Evolutionary conservation across 2,888 invertebrate genomes (phyloP), one percentile per base, ranked within the genome.

Genomic region (Lasioglossum villosulum): DNA sequence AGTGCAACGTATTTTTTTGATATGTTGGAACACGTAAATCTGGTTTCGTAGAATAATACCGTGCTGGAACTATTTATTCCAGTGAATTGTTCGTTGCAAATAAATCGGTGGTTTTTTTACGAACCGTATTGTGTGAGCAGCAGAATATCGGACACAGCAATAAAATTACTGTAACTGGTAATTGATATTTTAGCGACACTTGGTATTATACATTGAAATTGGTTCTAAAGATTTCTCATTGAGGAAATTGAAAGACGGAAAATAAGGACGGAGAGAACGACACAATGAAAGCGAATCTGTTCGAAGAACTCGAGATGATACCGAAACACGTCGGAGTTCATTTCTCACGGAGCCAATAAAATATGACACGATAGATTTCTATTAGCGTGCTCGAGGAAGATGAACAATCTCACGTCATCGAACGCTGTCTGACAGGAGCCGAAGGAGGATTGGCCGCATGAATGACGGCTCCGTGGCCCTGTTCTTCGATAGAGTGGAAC

Each of bases 301-400:
- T 37, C 30, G 4, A 39, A 37, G 34, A 78, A 73, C 42, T 82
- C 16, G n/a, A 2, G 19, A 6, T 1, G 30, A 42, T 39, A 63
- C 37, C 48, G 23, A 52, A 30, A 42, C 10, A 27, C 1, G 48
- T 4, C 23, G 4, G 27, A 30, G 39, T 66, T 14, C 68, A 56
- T 71, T 80, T 71, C 39, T 74, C 79, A 63, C 30, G 10, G 16
- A 6, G 4, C 27, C 12, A 48, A 75, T 37, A 42, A 39, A 48
- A 80, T 68, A 48, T 63, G 73, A 42, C 30, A 23, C 42, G 14
- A 34, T 63, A 75, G 70, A 73, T 80, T 88, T 82, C 75, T 59
- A 66, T 75, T 56, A 75, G n/a, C 73, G 48, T 73, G 73, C 71
- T 45, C 39, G 81, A 52, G 37, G 30, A 48, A 6, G n/a, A 71